A percentile compares a stretch with the other conserved stretches of the same genome.
These are phyloP conservation scores for Siniperca chuatsi DNA, from an alignment of 2,113 vertebrate species.

Conservation along the genomic window DNA sequence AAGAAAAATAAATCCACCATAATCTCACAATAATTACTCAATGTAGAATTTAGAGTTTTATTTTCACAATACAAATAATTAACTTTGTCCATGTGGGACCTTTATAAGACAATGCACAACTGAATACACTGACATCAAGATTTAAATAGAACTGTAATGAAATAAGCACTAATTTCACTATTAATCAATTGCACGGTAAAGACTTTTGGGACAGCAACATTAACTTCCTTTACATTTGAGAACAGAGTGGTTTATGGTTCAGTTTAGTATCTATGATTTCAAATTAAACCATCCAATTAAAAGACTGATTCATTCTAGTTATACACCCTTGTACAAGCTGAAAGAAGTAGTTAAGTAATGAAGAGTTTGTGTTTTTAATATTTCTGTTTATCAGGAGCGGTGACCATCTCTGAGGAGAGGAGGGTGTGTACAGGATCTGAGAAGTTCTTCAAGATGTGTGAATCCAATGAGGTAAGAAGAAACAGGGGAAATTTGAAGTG, in stretches of 20 bases:
- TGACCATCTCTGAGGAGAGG: constrained; percentile 92
- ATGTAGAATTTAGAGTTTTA: too few species aligned
- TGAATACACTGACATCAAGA: too few species aligned
- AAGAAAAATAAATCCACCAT: too few species aligned
- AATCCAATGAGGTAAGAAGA: constrained; percentile 92
- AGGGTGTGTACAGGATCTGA: constrained; percentile 92
- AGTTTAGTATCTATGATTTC: neutral
- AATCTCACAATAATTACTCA: too few species aligned
- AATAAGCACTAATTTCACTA: neutral
- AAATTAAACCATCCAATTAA: neutral
- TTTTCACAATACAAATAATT: too few species aligned
- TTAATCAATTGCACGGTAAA: neutral
- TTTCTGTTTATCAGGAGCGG: constrained; percentile 86
- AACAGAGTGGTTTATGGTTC: neutral
- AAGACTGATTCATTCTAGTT: neutral
- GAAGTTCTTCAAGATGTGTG: constrained; percentile 95
- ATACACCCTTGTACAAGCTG: neutral
- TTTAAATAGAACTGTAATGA: too few species aligned
- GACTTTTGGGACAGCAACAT: neutral
- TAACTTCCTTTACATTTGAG: neutral
- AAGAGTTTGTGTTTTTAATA: neutral
- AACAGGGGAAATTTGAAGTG: neutral
- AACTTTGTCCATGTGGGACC: too few species aligned
- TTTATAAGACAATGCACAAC: too few species aligned
- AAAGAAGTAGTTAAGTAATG: neutral